These are phyloP conservation scores for Tachina grossa DNA, from an alignment of 2,888 invertebrate genomes.

Conservation along the genomic window DNA sequence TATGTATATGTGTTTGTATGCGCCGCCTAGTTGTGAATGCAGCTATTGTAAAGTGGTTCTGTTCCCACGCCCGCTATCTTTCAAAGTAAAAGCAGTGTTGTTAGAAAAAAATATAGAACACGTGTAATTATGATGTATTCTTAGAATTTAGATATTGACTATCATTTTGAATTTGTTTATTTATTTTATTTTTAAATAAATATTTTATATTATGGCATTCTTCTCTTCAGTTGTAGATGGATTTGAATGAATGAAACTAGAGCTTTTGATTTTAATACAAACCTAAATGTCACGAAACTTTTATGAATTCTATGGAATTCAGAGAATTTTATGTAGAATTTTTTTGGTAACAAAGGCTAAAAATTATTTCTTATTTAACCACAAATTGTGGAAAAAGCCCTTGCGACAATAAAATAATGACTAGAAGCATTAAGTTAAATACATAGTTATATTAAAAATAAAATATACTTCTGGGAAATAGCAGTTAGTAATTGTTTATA, in stretches of 20 bases:
- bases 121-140: slow-evolving; percentile 52
- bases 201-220: background rate
- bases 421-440: too few species aligned
- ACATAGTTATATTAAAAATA: too few species aligned
- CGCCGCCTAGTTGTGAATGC: too few species aligned
- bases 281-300: background rate
- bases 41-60: background rate
- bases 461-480: too few species aligned
- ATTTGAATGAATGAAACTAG: background rate
- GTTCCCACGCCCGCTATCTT: slow-evolving; percentile 68
- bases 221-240: background rate
- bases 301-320: background rate
- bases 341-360: too few species aligned
- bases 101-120: slow-evolving; percentile 37
- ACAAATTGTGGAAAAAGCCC: background rate
- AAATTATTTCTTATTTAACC: background rate
- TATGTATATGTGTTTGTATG: too few species aligned
- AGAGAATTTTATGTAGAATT: too few species aligned
- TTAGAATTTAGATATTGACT: slow-evolving; percentile 53
- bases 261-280: background rate
- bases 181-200: slow-evolving; percentile 28
- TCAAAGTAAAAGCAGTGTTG: slow-evolving; percentile 19
- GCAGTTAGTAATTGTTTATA: too few species aligned
- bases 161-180: slow-evolving; percentile 33
- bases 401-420: background rate